Percentiles rank a stretch among this genome's conserved stretches.
Evolutionary conservation across 2,797 vertebrate species (phyloP).

Genomic region (Phrynocephalus guinanensis): DNA sequence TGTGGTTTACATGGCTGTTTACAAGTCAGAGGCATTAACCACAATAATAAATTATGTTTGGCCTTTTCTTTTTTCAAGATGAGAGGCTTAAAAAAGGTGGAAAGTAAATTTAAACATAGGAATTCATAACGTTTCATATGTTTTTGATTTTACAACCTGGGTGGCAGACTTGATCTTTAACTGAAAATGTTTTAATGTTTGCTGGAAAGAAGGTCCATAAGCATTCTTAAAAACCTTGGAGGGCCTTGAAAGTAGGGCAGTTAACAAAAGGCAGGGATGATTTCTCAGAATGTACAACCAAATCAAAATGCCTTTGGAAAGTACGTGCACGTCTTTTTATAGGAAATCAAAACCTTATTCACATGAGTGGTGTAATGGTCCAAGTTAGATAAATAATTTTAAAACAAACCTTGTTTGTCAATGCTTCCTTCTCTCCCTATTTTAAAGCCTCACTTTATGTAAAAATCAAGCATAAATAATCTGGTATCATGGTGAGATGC

Average conservation of each 20-base stretch:
- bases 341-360: background rate
- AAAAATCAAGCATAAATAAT: background rate
- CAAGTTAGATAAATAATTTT: background rate
- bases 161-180: conserved; percentile 15
- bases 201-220: background rate
- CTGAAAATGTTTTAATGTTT: conserved; percentile 22
- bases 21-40: conserved; percentile 7
- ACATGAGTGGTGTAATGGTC: background rate
- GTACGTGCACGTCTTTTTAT: background rate
- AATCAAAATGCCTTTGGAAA: background rate
- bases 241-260: background rate
- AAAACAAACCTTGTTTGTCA: background rate
- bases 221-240: conserved; percentile 21
- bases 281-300: background rate
- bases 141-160: conserved; percentile 22
- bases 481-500: background rate
- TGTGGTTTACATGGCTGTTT: conserved; percentile 10
- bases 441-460: background rate
- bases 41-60: conserved; percentile 20
- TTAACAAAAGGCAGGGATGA: conserved; percentile 2
- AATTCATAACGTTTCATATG: conserved; percentile 17
- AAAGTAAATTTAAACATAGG: conserved; percentile 6
- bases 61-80: background rate
- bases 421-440: background rate
- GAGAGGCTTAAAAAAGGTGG: background rate